Conservation (phyloP, 1,140 invertebrate species). For the Whitmania pigra region DNA sequence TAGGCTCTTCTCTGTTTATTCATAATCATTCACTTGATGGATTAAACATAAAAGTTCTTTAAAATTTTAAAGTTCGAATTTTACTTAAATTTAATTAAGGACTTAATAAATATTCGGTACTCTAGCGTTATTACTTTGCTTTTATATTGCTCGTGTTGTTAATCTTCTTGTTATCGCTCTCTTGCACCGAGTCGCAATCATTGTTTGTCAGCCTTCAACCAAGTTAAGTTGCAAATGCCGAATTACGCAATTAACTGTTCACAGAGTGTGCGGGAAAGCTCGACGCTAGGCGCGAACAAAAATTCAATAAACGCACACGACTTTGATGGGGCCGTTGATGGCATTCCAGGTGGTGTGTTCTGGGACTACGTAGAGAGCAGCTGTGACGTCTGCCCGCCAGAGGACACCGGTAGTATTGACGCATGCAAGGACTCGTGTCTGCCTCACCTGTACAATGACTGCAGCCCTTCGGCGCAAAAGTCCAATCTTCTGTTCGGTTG, state of each 20-base stretch:
- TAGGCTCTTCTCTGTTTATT: no score
- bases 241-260: neutral
- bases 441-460: conserved; percentile 14
- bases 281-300: neutral
- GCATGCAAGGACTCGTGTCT: neutral
- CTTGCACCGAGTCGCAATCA: no score
- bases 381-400: neutral
- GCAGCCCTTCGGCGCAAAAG: conserved; percentile 8
- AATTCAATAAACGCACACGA: conserved; percentile 11
- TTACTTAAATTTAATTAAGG: no score
- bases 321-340: neutral
- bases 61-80: neutral
- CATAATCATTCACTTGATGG: no score
- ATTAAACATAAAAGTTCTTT: neutral
- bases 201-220: no score
- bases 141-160: neutral
- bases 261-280: neutral
- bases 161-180: neutral
- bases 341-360: conserved; percentile 5
- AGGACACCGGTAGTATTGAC: neutral
- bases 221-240: no score
- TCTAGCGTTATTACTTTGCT: no score
- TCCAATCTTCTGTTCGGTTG: conserved; percentile 21
- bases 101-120: no score
- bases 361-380: conserved; percentile 8